Evolutionary conservation across 1,140 invertebrate genomes (phyloP), one percentile per base, ranked within the genome.

Genomic region (Bombyx mandarina): DNA sequence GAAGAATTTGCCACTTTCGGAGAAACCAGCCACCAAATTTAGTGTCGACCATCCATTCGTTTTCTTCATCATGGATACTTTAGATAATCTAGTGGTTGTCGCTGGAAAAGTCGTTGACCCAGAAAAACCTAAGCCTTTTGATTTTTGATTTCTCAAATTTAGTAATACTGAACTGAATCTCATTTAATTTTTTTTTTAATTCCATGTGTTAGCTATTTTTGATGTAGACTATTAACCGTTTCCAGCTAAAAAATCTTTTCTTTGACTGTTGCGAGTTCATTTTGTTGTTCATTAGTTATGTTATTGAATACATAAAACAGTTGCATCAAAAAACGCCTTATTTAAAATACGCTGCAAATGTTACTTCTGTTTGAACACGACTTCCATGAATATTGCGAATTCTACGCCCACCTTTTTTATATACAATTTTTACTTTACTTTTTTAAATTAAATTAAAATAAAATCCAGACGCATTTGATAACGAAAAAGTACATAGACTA

Each of bases 31-130:
- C n/a, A 82, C 70, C 61, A 82, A 63, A 9, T 91, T 94, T 69
- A 79, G 73, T 51, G 90, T 91, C 2, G 89, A 94, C 59, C 91
- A 90, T 64, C 92, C 93, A 0, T 94, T 93, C 72, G 66, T 93
- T 8, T 93, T 93, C 71, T 91, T 91, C 68, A 90, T 94, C 42
- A 69, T 90, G 10, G 92, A 94, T 62, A 89, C 87, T 46, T 71
- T 88, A 45, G 89, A 90, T 53, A 89, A 91, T 43, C 84, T 92
- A 7, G 88, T 93, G 2, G 83, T 92, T 6, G 92, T 92, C 57
- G 88, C 90, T 5, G 93, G 93, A 55, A 91, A 91, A 70, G 68
- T 91, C 26, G 84, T 79, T 54, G 86, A 90, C 62, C 88, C 88
- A 1, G 66, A 81, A 58, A 61, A 80, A 58, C 77, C 76, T 10